These are phyloP conservation scores for Fregata magnificens DNA, from an alignment of 2,113 vertebrate genomes.

Conservation along the genomic window DNA sequence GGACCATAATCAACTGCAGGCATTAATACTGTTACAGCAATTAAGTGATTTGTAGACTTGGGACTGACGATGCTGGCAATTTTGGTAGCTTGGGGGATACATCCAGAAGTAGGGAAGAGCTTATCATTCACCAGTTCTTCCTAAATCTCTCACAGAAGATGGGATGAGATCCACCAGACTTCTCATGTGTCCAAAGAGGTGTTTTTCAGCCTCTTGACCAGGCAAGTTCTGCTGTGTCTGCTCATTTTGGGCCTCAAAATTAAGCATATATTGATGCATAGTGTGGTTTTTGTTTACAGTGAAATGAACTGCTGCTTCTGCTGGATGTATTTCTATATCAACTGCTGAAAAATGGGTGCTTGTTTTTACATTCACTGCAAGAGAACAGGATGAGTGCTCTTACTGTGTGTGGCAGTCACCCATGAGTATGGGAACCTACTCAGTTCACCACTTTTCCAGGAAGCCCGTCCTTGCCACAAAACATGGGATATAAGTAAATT, in stretches of 20 bases:
- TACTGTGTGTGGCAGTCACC: rapidly evolving
- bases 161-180: background rate
- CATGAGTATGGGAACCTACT: background rate
- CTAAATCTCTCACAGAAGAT: background rate
- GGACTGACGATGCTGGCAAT: background rate
- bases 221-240: background rate
- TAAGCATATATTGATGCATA: background rate
- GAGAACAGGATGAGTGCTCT: background rate
- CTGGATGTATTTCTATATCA: background rate
- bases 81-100: background rate
- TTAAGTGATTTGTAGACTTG: background rate
- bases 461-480: background rate
- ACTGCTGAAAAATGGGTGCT: background rate
- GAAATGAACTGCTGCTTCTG: background rate
- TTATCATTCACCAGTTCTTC: background rate
- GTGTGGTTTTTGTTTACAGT: background rate
- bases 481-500: background rate
- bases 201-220: background rate
- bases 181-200: background rate
- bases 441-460: background rate
- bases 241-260: background rate
- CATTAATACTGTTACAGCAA: background rate
- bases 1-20: background rate
- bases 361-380: background rate
- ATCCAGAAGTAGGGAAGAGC: background rate